Evolutionary conservation across 2,113 vertebrate species (phyloP), one percentile per base, ranked within the genome.

Genomic region (Origma solitaria): DNA sequence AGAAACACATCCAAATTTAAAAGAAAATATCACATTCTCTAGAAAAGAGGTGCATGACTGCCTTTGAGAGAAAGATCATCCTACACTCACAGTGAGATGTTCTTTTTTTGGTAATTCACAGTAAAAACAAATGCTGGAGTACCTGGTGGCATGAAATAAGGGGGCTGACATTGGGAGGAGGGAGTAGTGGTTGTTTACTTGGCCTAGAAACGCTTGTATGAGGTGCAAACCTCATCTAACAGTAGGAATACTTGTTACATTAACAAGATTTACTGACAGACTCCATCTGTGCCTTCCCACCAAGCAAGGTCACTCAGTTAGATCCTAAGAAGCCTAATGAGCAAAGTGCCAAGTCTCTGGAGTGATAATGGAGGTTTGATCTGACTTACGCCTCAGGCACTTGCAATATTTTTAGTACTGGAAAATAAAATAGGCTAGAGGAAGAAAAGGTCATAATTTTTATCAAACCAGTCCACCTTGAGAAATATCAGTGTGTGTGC

Each of bases 231-330:
- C 95, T 98, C 97, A 95, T 97, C 91, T 96, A 98, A 90, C 97
- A 96, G 97, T 98, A 92, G 97, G 97, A 97, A 97, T 96, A 96
- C 97, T 97, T 97, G 97, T 98, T 97, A 93, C 95, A 97, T 98
- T 98, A 98, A 97, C 97, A 97, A 98, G 97, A 98, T 98, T 98
- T 98, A 97, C 97, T 98, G 97, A 97, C 98, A 98, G 95, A 58
- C 97, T 97, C 97, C 98, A 98, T 98, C 98, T 98, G 98, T 97
- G 97, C 97, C 97, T 98, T 97, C 96, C 96, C 95, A 95, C 95
- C 96, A 96, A 98, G 98, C 98, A 98, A 98, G 98, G 98, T 98
- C 98, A 97, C 96, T 93, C 98, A 86, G 97, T 95, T 35, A 97
- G 97, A 94, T 79, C 90, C 94, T 88, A 92, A 89, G 96, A 86